These are phyloP conservation scores for Cheumatopsyche charites DNA, from an alignment of 1,140 invertebrate species.

Conservation along the genomic window DNA sequence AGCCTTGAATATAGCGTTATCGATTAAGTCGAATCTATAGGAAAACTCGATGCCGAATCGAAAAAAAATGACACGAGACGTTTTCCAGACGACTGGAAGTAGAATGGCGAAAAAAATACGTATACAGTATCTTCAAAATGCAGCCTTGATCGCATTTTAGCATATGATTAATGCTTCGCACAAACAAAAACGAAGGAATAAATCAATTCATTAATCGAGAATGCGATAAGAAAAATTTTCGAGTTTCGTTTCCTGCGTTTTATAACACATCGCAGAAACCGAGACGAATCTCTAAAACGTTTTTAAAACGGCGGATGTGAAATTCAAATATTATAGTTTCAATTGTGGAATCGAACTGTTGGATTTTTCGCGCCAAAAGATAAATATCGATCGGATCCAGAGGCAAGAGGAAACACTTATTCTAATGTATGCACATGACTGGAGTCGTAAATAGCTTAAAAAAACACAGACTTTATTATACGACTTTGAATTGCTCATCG, in stretches of 20 bases:
- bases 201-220: background rate
- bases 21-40: conserved; percentile 2
- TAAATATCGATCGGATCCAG: too few relatives aligned
- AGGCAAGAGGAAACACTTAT: conserved; percentile 18
- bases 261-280: too few relatives aligned
- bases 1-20: conserved; percentile 2
- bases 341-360: too few relatives aligned
- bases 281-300: too few relatives aligned
- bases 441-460: conserved; percentile 10
- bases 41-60: background rate
- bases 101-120: too few relatives aligned
- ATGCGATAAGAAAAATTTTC: too few relatives aligned
- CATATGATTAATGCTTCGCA: conserved; percentile 5
- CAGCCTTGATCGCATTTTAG: conserved; percentile 13
- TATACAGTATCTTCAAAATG: background rate
- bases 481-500: too few relatives aligned
- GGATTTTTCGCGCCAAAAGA: too few relatives aligned
- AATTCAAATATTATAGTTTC: too few relatives aligned
- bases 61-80: background rate
- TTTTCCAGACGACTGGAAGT: background rate
- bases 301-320: too few relatives aligned
- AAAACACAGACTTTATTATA: background rate
- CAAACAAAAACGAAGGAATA: background rate
- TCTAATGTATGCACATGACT: conserved; percentile 26
- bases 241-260: too few relatives aligned